Base-by-base conservation (phyloP, 2,888 invertebrate species). In the Microctonus brassicae region DNA sequence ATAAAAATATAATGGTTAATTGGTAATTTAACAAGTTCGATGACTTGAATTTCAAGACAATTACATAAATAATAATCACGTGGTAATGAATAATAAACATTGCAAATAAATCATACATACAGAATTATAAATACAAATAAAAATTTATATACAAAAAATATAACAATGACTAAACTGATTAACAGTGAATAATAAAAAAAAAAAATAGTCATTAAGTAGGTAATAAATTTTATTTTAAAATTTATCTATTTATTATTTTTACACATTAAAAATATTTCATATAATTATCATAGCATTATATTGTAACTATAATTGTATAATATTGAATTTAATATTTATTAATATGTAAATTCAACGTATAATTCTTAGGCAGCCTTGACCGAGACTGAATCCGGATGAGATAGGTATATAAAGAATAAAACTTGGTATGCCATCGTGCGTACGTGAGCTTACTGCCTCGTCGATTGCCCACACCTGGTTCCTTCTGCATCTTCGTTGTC, bases 351-450 rank as follows among this genome's bases (percentile, higher is more conserved):
- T 22, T 42, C 11, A n/a, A 10, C 4, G 47, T 26, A 22, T n/a
- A n/a, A n/a, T 34, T 65, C 20, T 39, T 4, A 39, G 11, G 47
- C 34, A 70, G 66, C 66, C 68, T 72, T 68, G 67, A 72, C 72
- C 68, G 72, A 72, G 67, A 72, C 67, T 62, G 63, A 68, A 42
- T 71, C 61, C 55, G 53, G 61, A 65, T 60, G 52, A 53, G 17
- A 47, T 63, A 60, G 47, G 47, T 47, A 29, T 24, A 60, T 17
- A 33, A 17, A 33, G 17, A 60, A 10, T n/a, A 24, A 24, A 24
- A 39, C 24, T 62, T 7, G 20, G 39, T 9, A n/a, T 62, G 24
- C 13, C 24, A 55, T 55, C n/a, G 47, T 11, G 55, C 24, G 5
- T 24, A 55, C 26, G 55, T 55, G 58, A 34, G 33, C 17, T 33